phyloP scores from a whole-genome alignment of 2,888 invertebrate genomes.

The Pterostichus niger region DNA sequence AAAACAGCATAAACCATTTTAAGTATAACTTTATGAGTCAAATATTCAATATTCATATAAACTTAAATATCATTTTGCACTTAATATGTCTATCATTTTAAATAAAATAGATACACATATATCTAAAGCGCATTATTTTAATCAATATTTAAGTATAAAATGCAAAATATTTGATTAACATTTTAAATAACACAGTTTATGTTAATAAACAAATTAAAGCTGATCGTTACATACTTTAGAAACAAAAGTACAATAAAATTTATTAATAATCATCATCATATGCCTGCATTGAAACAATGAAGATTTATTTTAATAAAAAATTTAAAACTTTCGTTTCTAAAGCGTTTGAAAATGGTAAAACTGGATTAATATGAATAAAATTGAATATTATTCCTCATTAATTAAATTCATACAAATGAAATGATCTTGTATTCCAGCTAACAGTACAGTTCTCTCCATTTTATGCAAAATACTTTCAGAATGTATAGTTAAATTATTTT shows the following conservation, averaged over 20 bases:
- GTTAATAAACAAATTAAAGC: not conserved
- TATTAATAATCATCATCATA: not conserved
- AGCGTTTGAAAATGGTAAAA: not conserved
- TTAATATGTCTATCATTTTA: constrained; percentile 35
- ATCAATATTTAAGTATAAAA: constrained; percentile 33
- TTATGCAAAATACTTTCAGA: not conserved
- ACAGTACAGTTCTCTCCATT: constrained; percentile 8
- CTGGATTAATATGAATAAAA: not conserved
- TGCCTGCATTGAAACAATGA: constrained; percentile 6
- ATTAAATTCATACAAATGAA: not conserved
- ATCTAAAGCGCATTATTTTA: constrained; percentile 4
- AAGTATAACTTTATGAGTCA: not conserved
- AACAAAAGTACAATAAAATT: constrained; percentile 25
- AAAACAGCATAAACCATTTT: not conserved
- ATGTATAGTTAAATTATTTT: not conserved
- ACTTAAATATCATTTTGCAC: constrained; percentile 41
- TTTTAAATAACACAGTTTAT: not conserved
- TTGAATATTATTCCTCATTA: not conserved
- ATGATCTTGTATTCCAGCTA: constrained; percentile 33
- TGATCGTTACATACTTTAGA: not conserved
- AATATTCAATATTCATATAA: not conserved
- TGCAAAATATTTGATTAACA: not conserved
- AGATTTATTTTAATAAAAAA: constrained; percentile 5
- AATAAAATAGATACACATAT: constrained; percentile 33
- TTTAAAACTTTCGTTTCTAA: not conserved